These are phyloP conservation scores for Burhinus oedicnemus DNA, from an alignment of 2,113 vertebrate genomes.

Conservation along the genomic window DNA sequence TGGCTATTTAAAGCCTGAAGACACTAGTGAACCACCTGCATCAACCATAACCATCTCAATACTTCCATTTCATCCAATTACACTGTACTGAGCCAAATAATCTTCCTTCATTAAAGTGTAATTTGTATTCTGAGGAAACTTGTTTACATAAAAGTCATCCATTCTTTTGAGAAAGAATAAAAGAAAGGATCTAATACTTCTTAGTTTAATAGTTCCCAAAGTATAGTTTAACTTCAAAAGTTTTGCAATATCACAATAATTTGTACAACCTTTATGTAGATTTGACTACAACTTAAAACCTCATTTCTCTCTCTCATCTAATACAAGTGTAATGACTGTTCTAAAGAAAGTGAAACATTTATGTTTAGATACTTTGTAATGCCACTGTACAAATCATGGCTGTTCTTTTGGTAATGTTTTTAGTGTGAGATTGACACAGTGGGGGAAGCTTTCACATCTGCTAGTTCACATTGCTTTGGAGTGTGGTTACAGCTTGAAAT, in stretches of 20 bases:
- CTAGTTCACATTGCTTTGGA: slow-evolving; percentile 58
- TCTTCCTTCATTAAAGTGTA: background rate
- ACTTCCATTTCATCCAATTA: background rate
- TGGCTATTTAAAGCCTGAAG: background rate
- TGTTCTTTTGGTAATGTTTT: background rate
- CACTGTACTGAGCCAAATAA: background rate
- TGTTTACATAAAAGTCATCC: background rate
- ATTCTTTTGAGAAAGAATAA: background rate
- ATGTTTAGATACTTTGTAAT: background rate
- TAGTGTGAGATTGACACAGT: slow-evolving; percentile 18
- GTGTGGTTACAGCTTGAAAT: slow-evolving; percentile 18
- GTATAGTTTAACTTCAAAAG: background rate
- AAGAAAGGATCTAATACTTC: background rate
- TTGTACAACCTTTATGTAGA: background rate
- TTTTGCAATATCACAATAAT: background rate
- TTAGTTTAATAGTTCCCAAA: background rate
- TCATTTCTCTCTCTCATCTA: background rate
- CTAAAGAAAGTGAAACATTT: background rate
- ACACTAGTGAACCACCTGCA: background rate
- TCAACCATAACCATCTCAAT: background rate
- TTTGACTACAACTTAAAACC: background rate
- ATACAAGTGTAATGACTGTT: background rate
- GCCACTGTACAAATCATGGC: background rate
- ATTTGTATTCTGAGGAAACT: background rate
- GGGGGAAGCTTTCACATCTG: slow-evolving; percentile 38